These are phyloP conservation scores for Cochlearius cochlearius DNA, from an alignment of 2,113 vertebrate species.

Conservation along the genomic window DNA sequence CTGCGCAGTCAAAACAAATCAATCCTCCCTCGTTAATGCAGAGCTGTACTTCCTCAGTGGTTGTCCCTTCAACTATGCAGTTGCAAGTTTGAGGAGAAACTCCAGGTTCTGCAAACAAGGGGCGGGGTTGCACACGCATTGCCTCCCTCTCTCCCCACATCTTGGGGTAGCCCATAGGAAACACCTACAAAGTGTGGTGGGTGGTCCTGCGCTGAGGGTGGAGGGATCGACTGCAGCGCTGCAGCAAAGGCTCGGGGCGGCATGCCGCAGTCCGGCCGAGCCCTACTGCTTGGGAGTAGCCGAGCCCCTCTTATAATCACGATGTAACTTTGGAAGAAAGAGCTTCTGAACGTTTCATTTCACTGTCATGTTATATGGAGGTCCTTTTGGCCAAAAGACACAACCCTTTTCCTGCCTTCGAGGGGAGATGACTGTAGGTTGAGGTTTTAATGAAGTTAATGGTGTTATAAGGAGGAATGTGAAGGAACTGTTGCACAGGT, in stretches of 20 bases:
- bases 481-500: background rate
- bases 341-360: background rate
- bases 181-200: too few species aligned
- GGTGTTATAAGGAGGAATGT: fast-evolving
- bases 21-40: background rate
- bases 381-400: background rate
- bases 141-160: background rate
- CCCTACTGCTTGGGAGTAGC: background rate
- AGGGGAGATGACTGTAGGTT: background rate
- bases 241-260: background rate
- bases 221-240: fast-evolving
- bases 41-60: background rate
- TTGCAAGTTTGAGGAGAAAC: background rate
- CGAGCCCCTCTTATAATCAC: fast-evolving
- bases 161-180: background rate
- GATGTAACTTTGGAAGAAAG: fast-evolving
- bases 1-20: background rate
- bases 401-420: fast-evolving
- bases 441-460: background rate
- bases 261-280: background rate
- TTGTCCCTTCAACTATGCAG: background rate
- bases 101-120: fast-evolving
- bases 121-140: fast-evolving
- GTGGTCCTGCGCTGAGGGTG: too few species aligned
- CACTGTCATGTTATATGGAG: background rate